Evolutionary conservation across 2,888 invertebrate genomes (phyloP).

Genomic region (Brachyopa scutellaris): DNA sequence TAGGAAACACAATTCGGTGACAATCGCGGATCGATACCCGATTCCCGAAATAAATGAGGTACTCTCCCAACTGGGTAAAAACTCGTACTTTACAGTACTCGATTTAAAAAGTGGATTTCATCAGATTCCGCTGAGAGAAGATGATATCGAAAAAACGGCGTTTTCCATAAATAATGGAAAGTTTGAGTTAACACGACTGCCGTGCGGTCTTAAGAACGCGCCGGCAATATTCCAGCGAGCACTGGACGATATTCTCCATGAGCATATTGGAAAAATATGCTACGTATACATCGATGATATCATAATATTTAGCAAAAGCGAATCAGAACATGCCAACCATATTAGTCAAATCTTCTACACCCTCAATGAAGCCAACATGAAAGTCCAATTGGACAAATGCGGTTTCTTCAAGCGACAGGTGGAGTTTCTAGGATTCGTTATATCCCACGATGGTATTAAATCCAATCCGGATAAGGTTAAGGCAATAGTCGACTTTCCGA

Average conservation of each 20-base stretch:
- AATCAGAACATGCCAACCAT: conserved; percentile 37
- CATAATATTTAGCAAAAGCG: conserved; percentile 50
- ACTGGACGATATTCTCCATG: too few species aligned
- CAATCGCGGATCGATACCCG: conserved; percentile 19
- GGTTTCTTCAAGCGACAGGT: conserved; percentile 49
- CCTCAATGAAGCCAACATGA: conserved; percentile 27
- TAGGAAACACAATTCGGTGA: conserved; percentile 31
- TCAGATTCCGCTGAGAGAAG: too few species aligned
- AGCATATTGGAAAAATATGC: too few species aligned
- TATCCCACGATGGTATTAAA: conserved; percentile 53
- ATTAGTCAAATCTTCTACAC: conserved; percentile 39
- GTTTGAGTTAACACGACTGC: conserved; percentile 51
- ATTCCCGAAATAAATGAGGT: conserved; percentile 28
- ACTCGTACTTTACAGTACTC: too few species aligned
- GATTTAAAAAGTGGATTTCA: too few species aligned
- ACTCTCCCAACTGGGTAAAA: too few species aligned
- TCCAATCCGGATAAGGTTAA: conserved; percentile 46
- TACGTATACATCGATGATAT: conserved; percentile 60
- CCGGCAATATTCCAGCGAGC: conserved; percentile 63
- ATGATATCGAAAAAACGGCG: conserved; percentile 50
- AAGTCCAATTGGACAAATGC: conserved; percentile 56
- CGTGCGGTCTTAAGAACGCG: conserved; percentile 47
- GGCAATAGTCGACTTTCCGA: conserved; percentile 39
- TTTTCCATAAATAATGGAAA: too few species aligned
- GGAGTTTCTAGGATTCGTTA: conserved; percentile 56